Percentiles rank a stretch among this genome's conserved stretches.
These are phyloP conservation scores for Acheta domesticus DNA, from an alignment of 2,888 invertebrate genomes.

Conservation along the genomic window DNA sequence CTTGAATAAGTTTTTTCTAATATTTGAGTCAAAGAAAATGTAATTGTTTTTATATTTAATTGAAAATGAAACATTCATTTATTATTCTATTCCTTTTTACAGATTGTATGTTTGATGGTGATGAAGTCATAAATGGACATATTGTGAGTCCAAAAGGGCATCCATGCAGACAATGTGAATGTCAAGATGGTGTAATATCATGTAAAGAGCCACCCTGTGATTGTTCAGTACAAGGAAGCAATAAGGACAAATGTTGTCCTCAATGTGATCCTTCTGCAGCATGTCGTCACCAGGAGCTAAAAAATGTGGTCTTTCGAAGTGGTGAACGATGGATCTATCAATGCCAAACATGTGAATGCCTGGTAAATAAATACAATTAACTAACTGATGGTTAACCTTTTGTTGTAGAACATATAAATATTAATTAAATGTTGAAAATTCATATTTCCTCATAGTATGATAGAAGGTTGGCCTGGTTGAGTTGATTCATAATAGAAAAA, in stretches of 20 bases:
- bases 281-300: slow-evolving; percentile 76
- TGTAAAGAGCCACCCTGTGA: slow-evolving; percentile 69
- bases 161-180: slow-evolving; percentile 54
- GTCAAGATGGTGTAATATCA: slow-evolving; percentile 59
- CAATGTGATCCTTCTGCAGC: slow-evolving; percentile 71
- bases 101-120: slow-evolving; percentile 68
- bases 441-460: no score
- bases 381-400: not conserved
- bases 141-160: slow-evolving; percentile 49
- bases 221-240: slow-evolving; percentile 52
- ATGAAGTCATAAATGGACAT: slow-evolving; percentile 60
- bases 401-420: not conserved
- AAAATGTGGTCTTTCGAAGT: slow-evolving; percentile 69
- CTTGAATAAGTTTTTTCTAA: no score
- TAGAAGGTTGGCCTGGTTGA: no score
- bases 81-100: not conserved
- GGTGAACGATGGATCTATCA: slow-evolving; percentile 88
- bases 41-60: no score
- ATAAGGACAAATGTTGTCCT: slow-evolving; percentile 63
- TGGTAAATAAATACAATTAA: slow-evolving; percentile 54
- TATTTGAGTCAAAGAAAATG: no score
- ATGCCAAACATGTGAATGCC: slow-evolving; percentile 88
- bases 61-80: no score
- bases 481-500: no score
- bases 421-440: not conserved